Base-by-base conservation (phyloP, 2,113 vertebrate species). In the Xenus cinereus region DNA sequence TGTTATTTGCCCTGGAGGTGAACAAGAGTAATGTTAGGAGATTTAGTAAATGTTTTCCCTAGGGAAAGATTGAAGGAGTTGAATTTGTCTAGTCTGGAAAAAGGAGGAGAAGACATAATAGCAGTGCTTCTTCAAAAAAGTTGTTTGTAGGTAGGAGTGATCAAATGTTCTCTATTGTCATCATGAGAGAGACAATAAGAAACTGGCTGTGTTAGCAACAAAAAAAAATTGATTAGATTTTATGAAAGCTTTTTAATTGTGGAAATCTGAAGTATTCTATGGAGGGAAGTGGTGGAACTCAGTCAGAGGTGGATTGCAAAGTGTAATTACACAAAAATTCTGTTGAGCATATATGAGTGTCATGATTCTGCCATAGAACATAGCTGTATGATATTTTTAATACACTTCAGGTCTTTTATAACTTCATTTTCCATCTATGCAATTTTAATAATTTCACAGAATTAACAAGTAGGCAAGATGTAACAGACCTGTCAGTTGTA, bases 31-130 rank as follows among this genome's bases (percentile, higher is more conserved):
- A 46, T 23, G 35, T 6, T 73, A 92, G 39, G 72, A 84, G 45
- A 57, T 90, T 77, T 91, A 78, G 62, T 89, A 95, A 87, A 72
- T 84, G 30, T 30, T 86, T 83, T 84, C 60, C 28, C 56, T 50
- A 24, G 37, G 54, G 60, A 84, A 67, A 10, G 7, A 48, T 4
- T 43, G 54, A 77, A 84, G 45, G 63, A 69, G 45, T 63, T 84
- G 41, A 7, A 37, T 94, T 74, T 78, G 9, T 93, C 60, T 84
- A 45, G 28, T 72, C 46, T 75, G 33, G 45, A 69, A 59, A 51
- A 83, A 66, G 50, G 21, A 27, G 27, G 46, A 71, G n/a, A 74
- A 53, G 45, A 59, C 24, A 53, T 45, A 59, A 22, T 45, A 84
- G 41, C 9, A 72, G 13, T 33, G 69, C 27, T 39, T 84, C 23